Base-by-base conservation (phyloP, 2,113 vertebrate genomes). In the Plecturocebus donacophilus region DNA sequence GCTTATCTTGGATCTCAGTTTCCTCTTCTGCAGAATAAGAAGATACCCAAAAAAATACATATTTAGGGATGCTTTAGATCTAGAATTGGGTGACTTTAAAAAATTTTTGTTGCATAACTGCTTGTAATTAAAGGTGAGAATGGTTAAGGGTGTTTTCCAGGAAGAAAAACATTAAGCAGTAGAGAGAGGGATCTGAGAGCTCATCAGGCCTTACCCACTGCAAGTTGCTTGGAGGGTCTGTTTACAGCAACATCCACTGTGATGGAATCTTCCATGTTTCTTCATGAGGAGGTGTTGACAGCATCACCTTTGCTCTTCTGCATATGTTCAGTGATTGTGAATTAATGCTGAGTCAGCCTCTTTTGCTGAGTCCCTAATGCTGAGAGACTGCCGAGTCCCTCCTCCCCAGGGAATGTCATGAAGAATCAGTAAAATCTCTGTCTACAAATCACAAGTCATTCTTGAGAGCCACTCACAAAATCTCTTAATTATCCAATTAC, bases 251-350 rank as follows among this genome's bases (percentile, higher is more conserved):
- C 85, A 17, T 0, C 3, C n/a, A 25, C 94, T 73, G 70, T 92
- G 81, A 38, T 95, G 91, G 91, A 96, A 90, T 87, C 90, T 86
- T 92, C 68, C 90, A 95, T 4, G 0, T 30, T 9, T 23, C 90
- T 95, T 27, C 20, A 35, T 2, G 64, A 49, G 23, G 35, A 87
- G 75, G 76, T 87, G 94, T 56, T 81, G 87, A 96, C 84, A 77
- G 83, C 64, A 70, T 75, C 80, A 30, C 32, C 80, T 90, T 66
- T 81, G 47, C 80, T 58, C 45, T 91, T 73, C 64, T 76, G 56
- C 92, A 42, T 70, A 84, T 80, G 87, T 91, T 87, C 87, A 13
- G 42, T 27, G 68, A 58, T 64, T 85, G 42, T 20, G 35, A 40
- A 85, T 4, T 40, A 58, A 76, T 83, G 54, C 75, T 45, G 49